phyloP scores from a whole-genome alignment of 2,888 invertebrate genomes.

The Eupithecia vulgata region DNA sequence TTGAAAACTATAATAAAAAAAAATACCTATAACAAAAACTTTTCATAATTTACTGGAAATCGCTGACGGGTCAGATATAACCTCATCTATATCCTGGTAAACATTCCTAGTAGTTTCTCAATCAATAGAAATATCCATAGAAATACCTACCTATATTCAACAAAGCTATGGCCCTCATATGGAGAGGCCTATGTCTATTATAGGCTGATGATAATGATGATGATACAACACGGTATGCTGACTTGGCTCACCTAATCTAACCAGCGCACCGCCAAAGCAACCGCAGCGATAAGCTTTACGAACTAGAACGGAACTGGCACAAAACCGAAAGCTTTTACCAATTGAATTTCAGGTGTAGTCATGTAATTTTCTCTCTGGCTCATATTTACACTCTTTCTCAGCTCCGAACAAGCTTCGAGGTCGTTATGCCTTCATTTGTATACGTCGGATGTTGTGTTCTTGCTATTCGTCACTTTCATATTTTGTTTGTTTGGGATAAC shows the following conservation, averaged over 20 bases:
- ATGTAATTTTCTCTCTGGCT: background rate
- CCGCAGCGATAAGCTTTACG: conserved; percentile 19
- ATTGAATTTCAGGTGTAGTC: background rate
- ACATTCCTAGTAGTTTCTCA: background rate
- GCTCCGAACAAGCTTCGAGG: background rate
- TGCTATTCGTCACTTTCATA: conserved; percentile 31
- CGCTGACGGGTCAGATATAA: no score
- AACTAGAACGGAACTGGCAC: background rate
- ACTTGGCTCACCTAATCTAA: conserved; percentile 8
- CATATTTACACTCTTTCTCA: background rate
- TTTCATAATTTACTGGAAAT: no score
- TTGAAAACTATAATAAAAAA: no score
- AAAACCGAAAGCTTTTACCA: background rate
- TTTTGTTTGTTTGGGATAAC: conserved; percentile 22
- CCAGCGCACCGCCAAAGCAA: conserved; percentile 7
- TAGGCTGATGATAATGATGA: no score
- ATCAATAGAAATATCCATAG: no score
- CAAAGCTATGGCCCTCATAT: no score
- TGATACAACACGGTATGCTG: background rate
- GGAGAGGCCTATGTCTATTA: no score
- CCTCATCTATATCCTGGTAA: background rate
- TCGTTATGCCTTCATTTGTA: conserved; percentile 29
- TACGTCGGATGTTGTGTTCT: conserved; percentile 22
- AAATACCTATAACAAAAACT: no score
- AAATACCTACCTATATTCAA: no score